Evolutionary conservation across 2,888 invertebrate species (phyloP).

Genomic region (Chrysolina americana): DNA sequence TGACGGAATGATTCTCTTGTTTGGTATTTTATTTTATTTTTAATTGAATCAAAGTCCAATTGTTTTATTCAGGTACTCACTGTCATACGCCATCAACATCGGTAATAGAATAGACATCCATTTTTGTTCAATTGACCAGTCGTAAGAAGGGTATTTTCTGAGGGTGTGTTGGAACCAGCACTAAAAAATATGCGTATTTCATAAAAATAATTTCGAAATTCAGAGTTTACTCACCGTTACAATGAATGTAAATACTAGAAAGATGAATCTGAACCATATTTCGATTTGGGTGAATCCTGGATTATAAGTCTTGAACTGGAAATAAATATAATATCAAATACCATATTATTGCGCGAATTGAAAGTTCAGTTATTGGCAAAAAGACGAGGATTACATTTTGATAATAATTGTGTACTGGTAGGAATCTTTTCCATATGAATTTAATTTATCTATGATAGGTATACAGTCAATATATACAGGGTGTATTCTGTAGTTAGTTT

Average conservation of each 20-base stretch:
- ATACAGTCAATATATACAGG: too few relatives aligned
- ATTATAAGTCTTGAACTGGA: slow-evolving; percentile 96
- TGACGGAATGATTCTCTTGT: too few relatives aligned
- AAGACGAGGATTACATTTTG: not conserved
- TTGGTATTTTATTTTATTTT: too few relatives aligned
- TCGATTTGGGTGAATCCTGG: slow-evolving; percentile 97
- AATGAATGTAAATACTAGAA: slow-evolving; percentile 88
- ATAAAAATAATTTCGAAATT: not conserved
- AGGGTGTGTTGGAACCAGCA: slow-evolving; percentile 94
- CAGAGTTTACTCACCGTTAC: slow-evolving; percentile 82
- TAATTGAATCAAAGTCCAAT: not conserved
- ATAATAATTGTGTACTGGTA: not conserved
- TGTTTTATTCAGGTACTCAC: slow-evolving; percentile 73
- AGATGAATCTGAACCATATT: slow-evolving; percentile 97
- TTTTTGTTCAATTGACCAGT: slow-evolving; percentile 98
- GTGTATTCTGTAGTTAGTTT: too few relatives aligned
- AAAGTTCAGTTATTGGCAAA: not conserved
- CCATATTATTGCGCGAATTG: not conserved
- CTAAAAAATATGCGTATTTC: slow-evolving; percentile 72
- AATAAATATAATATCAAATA: not conserved
- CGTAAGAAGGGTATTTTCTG: slow-evolving; percentile 87
- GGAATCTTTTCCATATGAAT: too few relatives aligned
- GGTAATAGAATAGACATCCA: slow-evolving; percentile 94
- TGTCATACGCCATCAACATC: slow-evolving; percentile 90
- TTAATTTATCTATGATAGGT: too few relatives aligned